A percentile compares a stretch with the other conserved stretches of the same genome.
Conservation (phyloP, 2,888 invertebrate genomes). For the Phasia obesa region DNA sequence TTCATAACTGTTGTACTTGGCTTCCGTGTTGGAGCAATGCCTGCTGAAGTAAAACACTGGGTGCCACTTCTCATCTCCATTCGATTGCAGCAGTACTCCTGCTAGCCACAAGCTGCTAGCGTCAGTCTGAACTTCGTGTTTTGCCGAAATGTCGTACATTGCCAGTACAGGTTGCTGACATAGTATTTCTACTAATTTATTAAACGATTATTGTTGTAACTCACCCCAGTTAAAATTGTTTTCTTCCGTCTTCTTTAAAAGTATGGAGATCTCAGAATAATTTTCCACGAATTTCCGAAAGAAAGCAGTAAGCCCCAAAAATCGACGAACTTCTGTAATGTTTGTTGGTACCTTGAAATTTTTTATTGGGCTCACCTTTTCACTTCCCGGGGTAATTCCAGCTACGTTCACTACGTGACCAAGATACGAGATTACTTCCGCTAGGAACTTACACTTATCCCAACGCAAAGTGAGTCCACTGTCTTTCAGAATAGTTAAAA, state of each 20-base stretch:
- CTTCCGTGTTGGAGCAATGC: conserved; percentile 34
- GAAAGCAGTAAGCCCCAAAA: conserved; percentile 66
- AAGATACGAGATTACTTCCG: conserved; percentile 3
- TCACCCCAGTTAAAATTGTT: background rate
- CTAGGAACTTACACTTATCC: conserved; percentile 32
- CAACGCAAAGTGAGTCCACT: conserved; percentile 7
- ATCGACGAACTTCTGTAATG: conserved; percentile 54
- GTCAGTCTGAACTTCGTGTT: conserved; percentile 71
- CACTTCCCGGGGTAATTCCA: conserved; percentile 6
- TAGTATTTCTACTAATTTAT: conserved; percentile 35
- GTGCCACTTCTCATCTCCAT: too few relatives aligned
- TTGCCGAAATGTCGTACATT: conserved; percentile 41
- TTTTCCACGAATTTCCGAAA: conserved; percentile 67
- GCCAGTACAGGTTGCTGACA: conserved; percentile 59
- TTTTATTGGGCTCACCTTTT: conserved; percentile 21
- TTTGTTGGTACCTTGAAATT: conserved; percentile 51
- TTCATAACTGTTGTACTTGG: conserved; percentile 64
- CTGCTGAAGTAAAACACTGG: conserved; percentile 71
- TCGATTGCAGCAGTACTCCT: too few relatives aligned
- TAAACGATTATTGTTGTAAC: conserved; percentile 24
- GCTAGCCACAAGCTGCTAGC: conserved; percentile 68
- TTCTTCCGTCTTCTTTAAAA: conserved; percentile 31
- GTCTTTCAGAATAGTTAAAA: conserved; percentile 38
- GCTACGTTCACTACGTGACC: background rate
- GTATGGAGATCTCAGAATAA: conserved; percentile 43